These are phyloP conservation scores for Acanthopagrus latus DNA, from an alignment of 2,797 vertebrate species.

Conservation along the genomic window DNA sequence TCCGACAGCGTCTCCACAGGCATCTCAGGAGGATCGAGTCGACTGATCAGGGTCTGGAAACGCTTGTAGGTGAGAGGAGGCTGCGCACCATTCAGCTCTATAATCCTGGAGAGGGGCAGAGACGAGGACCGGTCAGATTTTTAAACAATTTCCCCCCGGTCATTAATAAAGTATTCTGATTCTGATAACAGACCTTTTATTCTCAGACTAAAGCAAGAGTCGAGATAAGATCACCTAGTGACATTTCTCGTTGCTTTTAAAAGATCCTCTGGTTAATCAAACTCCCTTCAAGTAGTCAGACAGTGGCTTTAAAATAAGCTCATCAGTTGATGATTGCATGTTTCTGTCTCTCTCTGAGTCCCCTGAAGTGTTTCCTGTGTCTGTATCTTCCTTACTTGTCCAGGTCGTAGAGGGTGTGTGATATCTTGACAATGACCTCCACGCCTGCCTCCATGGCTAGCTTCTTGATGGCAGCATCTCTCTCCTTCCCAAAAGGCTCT, in stretches of 20 bases:
- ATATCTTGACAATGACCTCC: conserved; percentile 86
- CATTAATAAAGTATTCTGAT: too few species aligned
- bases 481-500: conserved; percentile 87
- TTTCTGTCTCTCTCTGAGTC: too few species aligned
- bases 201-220: too few species aligned
- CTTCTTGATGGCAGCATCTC: conserved; percentile 88
- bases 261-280: background rate
- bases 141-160: too few species aligned
- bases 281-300: background rate
- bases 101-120: conserved; percentile 74
- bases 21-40: conserved; percentile 84
- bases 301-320: background rate
- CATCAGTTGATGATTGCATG: background rate
- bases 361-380: background rate
- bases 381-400: conserved; percentile 79
- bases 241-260: background rate
- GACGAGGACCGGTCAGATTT: background rate
- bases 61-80: conserved; percentile 88
- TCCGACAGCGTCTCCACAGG: conserved; percentile 81
- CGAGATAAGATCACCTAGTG: too few species aligned
- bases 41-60: conserved; percentile 88
- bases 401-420: conserved; percentile 88
- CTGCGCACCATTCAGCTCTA: conserved; percentile 85
- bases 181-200: too few species aligned
- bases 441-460: conserved; percentile 87